Conservation (phyloP, 2,888 invertebrate genomes). For the Crocallis elinguaria region DNA sequence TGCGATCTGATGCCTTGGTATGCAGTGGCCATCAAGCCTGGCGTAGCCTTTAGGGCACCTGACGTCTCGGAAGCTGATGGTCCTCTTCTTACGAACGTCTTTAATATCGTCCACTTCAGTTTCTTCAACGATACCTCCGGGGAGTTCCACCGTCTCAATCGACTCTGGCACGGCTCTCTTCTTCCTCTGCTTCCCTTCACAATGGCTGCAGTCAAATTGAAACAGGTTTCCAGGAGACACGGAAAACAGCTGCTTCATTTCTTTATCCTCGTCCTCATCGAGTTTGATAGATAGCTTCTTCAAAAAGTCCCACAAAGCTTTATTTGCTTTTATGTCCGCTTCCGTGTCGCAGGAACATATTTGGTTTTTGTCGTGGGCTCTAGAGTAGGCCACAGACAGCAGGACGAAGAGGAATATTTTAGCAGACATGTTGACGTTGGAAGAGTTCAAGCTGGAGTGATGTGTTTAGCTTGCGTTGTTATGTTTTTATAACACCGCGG, state of each 20-base stretch:
- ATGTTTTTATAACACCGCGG: background rate
- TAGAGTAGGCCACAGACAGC: too few species aligned
- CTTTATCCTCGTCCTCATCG: constrained; percentile 10
- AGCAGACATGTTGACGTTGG: constrained; percentile 3
- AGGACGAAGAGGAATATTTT: constrained; percentile 39
- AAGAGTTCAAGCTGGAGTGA: constrained; percentile 5
- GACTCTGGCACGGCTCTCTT: too few species aligned
- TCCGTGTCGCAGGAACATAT: constrained; percentile 24
- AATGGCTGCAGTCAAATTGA: constrained; percentile 42
- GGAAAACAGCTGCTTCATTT: constrained; percentile 24
- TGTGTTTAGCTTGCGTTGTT: background rate
- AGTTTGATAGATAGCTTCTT: constrained; percentile 32
- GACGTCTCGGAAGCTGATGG: background rate
- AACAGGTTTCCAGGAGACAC: constrained; percentile 44
- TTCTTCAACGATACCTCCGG: background rate
- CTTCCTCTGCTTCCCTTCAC: constrained; percentile 41
- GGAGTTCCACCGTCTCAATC: background rate
- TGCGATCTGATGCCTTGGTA: background rate
- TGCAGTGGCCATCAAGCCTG: constrained; percentile 2
- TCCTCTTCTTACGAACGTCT: constrained; percentile 4
- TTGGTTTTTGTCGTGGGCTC: constrained; percentile 22
- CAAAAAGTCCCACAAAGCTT: constrained; percentile 33
- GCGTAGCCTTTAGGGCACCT: too few species aligned
- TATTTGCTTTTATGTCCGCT: constrained; percentile 14
- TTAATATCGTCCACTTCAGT: constrained; percentile 2